Base-by-base conservation (phyloP, 2,113 vertebrate species). In the Cairina moschata region DNA sequence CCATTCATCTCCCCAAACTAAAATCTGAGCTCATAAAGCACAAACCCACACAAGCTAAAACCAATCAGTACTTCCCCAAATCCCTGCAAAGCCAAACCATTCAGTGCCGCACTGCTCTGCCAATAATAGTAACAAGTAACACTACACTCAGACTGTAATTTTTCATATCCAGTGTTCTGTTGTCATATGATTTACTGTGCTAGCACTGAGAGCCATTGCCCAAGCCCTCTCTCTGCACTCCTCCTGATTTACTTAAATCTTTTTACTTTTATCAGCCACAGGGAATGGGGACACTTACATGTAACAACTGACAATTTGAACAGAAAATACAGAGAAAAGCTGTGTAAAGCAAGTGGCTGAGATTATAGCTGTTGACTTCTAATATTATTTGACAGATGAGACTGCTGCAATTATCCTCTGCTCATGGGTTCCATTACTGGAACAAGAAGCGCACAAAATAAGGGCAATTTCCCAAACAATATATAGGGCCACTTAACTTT, bases 401-500 rank as follows among this genome's bases (percentile, higher is more conserved):
- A 97, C 98, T 96, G 97, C 98, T 98, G 97, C 99, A 99, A 99
- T 99, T 99, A 98, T 98, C 97, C 94, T 96, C 98, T 98, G 98
- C 98, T 98, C 98, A 95, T 98, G 98, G 98, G 98, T 98, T 98
- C 98, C 98, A 99, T 99, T 99, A 99, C 97, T 94, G 97, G 98
- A 98, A 99, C 98, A 98, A 99, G 98, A 98, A 98, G 98, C 97
- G 86, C 97, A 98, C 97, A 98, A 98, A 99, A 99, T 99, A 98
- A 98, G 98, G 98, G 98, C 98, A 99, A 99, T 99, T 99, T 99
- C 98, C 98, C 98, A 98, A 98, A 99, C 98, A 99, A 98, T 98
- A 98, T 98, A 98, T 98, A 98, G 98, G 98, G 97, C 98, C 97
- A 99, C 98, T 99, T 99, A 98, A 99, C 98, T 99, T 98, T 98